A percentile compares a stretch with the other conserved stretches of the same genome.
Evolutionary conservation across 2,888 invertebrate species (phyloP).

Genomic region (Epistrophe eligans): DNA sequence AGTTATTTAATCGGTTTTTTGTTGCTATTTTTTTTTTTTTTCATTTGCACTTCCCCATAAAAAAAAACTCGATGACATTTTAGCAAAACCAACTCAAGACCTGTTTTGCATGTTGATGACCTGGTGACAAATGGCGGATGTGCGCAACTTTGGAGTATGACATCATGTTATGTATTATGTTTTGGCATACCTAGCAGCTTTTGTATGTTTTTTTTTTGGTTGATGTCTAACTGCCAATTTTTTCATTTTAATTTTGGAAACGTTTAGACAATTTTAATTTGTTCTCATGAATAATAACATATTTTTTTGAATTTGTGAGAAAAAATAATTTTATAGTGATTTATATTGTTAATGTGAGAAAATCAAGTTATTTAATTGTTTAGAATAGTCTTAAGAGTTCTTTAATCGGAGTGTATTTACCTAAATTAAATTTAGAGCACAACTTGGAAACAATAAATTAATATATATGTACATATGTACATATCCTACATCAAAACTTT

Average conservation of each 20-base stretch:
- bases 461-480: too few relatives aligned
- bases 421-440: not conserved
- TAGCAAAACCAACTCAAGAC: conserved; percentile 49
- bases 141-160: conserved; percentile 56
- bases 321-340: not conserved
- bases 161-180: conserved; percentile 52
- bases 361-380: not conserved
- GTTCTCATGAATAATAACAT: not conserved
- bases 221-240: not conserved
- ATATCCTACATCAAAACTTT: too few relatives aligned
- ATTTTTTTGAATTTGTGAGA: not conserved
- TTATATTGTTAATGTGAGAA: not conserved
- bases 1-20: not conserved
- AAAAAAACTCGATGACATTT: conserved; percentile 50
- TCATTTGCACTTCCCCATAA: not conserved
- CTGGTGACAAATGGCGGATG: conserved; percentile 59
- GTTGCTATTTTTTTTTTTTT: not conserved
- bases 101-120: conserved; percentile 73
- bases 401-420: not conserved
- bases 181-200: conserved; percentile 24
- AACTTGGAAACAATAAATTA: not conserved
- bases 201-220: not conserved
- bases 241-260: not conserved
- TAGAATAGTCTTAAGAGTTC: not conserved
- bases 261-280: not conserved